Evolutionary conservation across 2,888 invertebrate species (phyloP).

Genomic region (Autographa pulchrina): DNA sequence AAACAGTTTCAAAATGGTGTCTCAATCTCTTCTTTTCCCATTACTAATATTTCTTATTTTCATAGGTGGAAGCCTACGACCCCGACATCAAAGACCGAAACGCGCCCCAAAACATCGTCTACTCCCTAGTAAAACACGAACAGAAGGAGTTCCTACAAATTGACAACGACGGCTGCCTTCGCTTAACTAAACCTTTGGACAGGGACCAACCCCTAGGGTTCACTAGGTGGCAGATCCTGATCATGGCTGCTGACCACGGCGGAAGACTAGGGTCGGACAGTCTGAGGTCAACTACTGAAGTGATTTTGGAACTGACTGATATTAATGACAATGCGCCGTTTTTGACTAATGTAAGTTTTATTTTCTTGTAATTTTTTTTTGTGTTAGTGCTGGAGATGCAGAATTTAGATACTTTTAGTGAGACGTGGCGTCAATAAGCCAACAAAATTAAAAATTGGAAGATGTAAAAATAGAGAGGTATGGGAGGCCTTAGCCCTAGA

Average conservation of each 20-base stretch:
- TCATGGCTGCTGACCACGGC: conserved; percentile 94
- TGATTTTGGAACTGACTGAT: conserved; percentile 92
- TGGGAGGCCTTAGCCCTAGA: no score
- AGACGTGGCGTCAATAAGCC: no score
- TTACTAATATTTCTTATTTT: neutral
- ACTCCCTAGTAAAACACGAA: conserved; percentile 92
- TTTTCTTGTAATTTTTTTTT: neutral
- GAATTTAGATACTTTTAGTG: no score
- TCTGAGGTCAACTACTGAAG: conserved; percentile 91
- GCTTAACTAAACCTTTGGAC: conserved; percentile 94
- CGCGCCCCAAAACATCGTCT: conserved; percentile 94
- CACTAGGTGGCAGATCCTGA: conserved; percentile 93
- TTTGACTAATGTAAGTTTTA: conserved; percentile 91
- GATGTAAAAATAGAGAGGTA: no score
- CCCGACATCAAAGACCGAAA: conserved; percentile 94
- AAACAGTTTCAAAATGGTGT: no score
- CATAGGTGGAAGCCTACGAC: conserved; percentile 93
- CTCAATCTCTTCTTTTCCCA: no score
- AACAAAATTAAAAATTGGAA: no score
- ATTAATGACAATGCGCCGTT: conserved; percentile 98
- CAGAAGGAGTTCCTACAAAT: conserved; percentile 93
- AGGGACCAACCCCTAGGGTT: conserved; percentile 96
- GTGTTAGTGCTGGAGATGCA: neutral
- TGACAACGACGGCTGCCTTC: conserved; percentile 93
- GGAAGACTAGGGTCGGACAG: conserved; percentile 90